Percentiles rank a stretch among this genome's conserved stretches.
These are phyloP conservation scores for Lithobius niger DNA, from an alignment of 1,140 invertebrate genomes.

Conservation along the genomic window DNA sequence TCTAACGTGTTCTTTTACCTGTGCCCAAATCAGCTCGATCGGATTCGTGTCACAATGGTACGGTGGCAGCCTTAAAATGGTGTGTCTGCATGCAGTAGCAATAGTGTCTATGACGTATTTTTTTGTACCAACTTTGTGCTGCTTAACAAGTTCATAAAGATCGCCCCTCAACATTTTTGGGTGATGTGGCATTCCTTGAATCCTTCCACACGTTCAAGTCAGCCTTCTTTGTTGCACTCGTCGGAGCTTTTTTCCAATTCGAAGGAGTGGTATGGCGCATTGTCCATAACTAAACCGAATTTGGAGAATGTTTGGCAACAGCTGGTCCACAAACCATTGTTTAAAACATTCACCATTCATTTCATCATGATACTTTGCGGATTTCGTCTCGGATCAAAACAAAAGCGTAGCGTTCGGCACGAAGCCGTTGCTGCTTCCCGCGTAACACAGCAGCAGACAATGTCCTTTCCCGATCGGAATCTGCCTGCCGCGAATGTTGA, in stretches of 20 bases:
- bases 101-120: background rate
- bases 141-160: background rate
- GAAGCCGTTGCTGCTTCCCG: background rate
- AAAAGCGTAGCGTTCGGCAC: background rate
- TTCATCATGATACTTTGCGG: conserved; percentile 23
- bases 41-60: conserved; percentile 30
- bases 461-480: background rate
- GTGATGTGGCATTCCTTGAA: background rate
- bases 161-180: background rate
- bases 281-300: conserved; percentile 22
- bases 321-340: conserved; percentile 20
- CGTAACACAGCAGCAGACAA: background rate
- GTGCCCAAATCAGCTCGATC: conserved; percentile 28
- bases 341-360: conserved; percentile 16
- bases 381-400: conserved; percentile 11
- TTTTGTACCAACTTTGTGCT: background rate
- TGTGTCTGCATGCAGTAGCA: conserved; percentile 13
- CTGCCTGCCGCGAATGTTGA: background rate
- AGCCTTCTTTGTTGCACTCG: conserved; percentile 5
- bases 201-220: conserved; percentile 14
- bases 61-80: conserved; percentile 25
- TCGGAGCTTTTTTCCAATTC: conserved; percentile 8
- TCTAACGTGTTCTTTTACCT: conserved; percentile 23
- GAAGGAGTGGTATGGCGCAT: conserved; percentile 21
- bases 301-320: conserved; percentile 16